Evolutionary conservation across 2,888 invertebrate genomes (phyloP).

Genomic region (Petrolisthes cinctipes): DNA sequence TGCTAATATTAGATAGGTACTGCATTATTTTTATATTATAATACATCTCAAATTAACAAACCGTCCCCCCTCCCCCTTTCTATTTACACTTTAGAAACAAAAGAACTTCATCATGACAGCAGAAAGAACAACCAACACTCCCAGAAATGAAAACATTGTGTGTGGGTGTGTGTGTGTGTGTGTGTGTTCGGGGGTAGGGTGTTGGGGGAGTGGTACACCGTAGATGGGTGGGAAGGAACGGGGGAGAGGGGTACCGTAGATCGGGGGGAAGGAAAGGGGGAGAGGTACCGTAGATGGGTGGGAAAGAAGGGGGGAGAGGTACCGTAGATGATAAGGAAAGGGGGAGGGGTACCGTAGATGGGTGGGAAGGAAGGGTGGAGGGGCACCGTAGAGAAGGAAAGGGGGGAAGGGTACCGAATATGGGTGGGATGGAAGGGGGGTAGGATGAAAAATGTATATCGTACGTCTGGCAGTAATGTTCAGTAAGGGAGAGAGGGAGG

Average conservation of each 20-base stretch:
- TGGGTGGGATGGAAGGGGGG: not conserved
- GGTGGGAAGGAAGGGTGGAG: not conserved
- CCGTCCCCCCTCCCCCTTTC: not conserved
- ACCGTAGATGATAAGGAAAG: not conserved
- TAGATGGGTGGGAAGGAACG: not conserved
- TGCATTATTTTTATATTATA: not conserved
- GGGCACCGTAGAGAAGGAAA: not conserved
- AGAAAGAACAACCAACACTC: too few relatives aligned
- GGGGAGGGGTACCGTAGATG: not conserved
- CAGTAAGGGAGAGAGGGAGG: constrained; percentile 2
- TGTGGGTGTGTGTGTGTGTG: not conserved
- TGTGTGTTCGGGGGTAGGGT: not conserved
- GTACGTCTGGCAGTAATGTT: not conserved
- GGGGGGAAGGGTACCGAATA: not conserved
- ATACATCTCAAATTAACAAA: not conserved
- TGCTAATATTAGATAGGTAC: not conserved
- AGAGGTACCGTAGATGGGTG: not conserved
- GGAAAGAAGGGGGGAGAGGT: not conserved
- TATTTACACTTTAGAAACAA: not conserved
- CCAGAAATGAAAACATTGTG: constrained; percentile 4
- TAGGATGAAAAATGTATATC: not conserved
- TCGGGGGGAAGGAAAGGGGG: not conserved
- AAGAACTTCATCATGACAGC: not conserved
- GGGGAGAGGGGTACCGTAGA: constrained; percentile 24
- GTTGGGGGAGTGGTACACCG: not conserved